These are phyloP conservation scores for Troglohyphantes excavatus DNA, from an alignment of 2,888 invertebrate genomes.

Conservation along the genomic window DNA sequence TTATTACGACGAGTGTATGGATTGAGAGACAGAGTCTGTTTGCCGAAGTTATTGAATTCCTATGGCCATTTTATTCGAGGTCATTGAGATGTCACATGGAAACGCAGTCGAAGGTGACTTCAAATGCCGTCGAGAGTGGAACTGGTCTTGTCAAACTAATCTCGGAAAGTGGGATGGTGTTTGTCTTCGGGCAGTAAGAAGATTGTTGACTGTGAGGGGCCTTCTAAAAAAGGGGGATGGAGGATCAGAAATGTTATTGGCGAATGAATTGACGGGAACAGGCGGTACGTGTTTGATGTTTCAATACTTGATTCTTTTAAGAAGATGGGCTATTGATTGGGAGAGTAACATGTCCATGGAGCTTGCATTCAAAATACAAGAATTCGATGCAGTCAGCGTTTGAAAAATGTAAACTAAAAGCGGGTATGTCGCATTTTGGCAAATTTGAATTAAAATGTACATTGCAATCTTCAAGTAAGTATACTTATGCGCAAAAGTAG, in stretches of 20 bases:
- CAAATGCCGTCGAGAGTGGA: not conserved
- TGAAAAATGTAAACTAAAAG: too few relatives aligned
- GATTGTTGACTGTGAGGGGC: not conserved
- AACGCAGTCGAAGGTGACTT: not conserved
- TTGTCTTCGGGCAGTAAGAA: not conserved
- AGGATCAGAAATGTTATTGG: not conserved
- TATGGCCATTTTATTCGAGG: not conserved
- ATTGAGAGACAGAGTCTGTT: too few relatives aligned
- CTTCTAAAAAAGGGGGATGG: not conserved
- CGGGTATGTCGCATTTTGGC: too few relatives aligned
- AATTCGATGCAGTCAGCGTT: too few relatives aligned
- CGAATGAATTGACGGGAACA: not conserved
- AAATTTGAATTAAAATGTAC: too few relatives aligned
- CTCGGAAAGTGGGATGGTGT: not conserved
- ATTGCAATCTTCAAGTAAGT: too few relatives aligned
- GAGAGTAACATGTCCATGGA: too few relatives aligned
- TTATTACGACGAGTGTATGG: not conserved
- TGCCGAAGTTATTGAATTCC: conserved; percentile 3
- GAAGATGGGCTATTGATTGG: too few relatives aligned
- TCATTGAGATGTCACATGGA: not conserved
- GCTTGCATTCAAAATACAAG: too few relatives aligned
- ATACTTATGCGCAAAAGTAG: too few relatives aligned
- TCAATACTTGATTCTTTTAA: too few relatives aligned
- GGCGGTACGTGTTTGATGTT: too few relatives aligned
- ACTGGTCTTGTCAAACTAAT: not conserved